Evolutionary conservation across 1,140 invertebrate genomes (phyloP).

Genomic region (Bilobella aurantiaca): DNA sequence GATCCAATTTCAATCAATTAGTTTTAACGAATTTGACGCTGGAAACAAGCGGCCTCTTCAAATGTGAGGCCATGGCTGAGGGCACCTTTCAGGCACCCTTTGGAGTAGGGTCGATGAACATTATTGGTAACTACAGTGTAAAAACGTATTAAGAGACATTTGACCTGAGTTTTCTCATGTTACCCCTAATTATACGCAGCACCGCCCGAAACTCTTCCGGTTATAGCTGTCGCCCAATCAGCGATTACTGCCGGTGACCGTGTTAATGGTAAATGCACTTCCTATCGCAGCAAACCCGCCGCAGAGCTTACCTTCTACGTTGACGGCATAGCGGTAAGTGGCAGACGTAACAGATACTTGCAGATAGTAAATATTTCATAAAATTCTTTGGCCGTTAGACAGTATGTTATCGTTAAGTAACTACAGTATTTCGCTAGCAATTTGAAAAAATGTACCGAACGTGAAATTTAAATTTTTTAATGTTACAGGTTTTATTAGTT

Average conservation of each 20-base stretch:
- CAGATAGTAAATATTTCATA: too few relatives aligned
- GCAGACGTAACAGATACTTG: too few relatives aligned
- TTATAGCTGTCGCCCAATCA: constrained; percentile 15
- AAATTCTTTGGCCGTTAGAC: not conserved
- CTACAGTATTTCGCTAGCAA: not conserved
- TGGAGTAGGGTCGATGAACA: constrained; percentile 18
- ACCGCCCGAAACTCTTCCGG: constrained; percentile 17
- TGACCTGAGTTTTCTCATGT: not conserved
- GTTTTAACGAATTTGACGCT: constrained; percentile 28
- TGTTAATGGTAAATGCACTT: constrained; percentile 36
- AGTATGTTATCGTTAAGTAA: not conserved
- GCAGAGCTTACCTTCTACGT: constrained; percentile 35
- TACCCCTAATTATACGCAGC: constrained; percentile 8
- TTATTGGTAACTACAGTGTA: constrained; percentile 23
- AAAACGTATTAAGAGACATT: not conserved
- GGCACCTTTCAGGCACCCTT: constrained; percentile 20
- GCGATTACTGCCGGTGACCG: constrained; percentile 11
- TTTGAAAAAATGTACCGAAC: too few relatives aligned
- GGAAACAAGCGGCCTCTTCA: constrained; percentile 29
- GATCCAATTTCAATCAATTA: constrained; percentile 24
- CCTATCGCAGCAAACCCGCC: constrained; percentile 36
- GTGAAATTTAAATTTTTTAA: too few relatives aligned
- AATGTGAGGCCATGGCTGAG: constrained; percentile 36
- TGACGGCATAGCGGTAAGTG: constrained; percentile 33
- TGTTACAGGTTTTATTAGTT: too few relatives aligned